Conservation (phyloP, 2,888 invertebrate species). For the Drosophila greeni region DNA sequence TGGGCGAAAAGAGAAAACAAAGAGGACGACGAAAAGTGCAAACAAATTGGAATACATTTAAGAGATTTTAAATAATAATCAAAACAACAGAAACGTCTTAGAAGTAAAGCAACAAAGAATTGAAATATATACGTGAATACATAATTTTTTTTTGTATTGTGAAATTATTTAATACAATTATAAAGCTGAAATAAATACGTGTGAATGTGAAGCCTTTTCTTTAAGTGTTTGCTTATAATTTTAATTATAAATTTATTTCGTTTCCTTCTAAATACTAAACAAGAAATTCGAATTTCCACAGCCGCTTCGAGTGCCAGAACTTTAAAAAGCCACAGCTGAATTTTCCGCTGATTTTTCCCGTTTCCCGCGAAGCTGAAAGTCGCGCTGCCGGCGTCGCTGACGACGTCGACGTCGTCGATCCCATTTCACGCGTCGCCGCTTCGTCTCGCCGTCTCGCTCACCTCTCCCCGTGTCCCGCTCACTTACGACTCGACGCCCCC, state of each 20-base stretch:
- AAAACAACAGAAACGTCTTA: conserved; percentile 5
- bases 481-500: conserved; percentile 28
- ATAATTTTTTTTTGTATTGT: not conserved
- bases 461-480: conserved; percentile 36
- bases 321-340: conserved; percentile 28
- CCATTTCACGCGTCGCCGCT: conserved; percentile 54
- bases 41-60: conserved; percentile 34
- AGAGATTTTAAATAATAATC: conserved; percentile 17
- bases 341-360: conserved; percentile 23
- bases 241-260: not conserved
- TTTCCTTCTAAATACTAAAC: not conserved
- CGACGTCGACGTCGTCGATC: conserved; percentile 39
- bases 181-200: not conserved
- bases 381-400: conserved; percentile 28
- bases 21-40: conserved; percentile 8
- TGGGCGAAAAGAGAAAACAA: not conserved
- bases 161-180: not conserved
- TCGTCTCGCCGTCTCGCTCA: conserved; percentile 54
- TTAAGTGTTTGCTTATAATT: conserved; percentile 1
- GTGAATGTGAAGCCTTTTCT: conserved; percentile 4
- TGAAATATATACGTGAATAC: not conserved
- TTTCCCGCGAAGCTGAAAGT: conserved; percentile 32
- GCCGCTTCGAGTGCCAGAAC: conserved; percentile 28
- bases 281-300: conserved; percentile 12
- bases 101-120: conserved; percentile 6